These are phyloP conservation scores for Ammodramus savannarum DNA, from an alignment of 2,113 vertebrate species.

Conservation along the genomic window DNA sequence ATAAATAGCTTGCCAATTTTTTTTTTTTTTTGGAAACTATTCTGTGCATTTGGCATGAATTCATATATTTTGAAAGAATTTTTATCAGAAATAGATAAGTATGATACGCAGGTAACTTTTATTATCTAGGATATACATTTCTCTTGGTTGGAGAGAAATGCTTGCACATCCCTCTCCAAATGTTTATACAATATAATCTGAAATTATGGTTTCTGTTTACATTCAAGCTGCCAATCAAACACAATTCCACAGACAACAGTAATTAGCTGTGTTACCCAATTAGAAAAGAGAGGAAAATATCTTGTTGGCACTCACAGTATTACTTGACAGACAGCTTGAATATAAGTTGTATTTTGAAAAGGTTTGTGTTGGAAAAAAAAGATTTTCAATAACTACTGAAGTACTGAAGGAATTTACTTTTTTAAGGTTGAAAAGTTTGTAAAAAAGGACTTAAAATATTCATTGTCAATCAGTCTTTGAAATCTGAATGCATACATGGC, in stretches of 20 bases:
- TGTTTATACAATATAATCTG: conserved; percentile 52
- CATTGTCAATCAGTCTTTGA: neutral
- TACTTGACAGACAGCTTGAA: conserved; percentile 71
- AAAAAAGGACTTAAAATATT: neutral
- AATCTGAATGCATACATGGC: neutral
- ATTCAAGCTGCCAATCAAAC: conserved; percentile 59
- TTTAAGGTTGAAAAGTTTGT: neutral
- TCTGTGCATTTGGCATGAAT: conserved; percentile 23
- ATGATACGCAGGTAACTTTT: conserved; percentile 48
- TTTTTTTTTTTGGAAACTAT: conserved; percentile 12
- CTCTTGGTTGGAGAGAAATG: neutral
- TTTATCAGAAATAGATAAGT: neutral
- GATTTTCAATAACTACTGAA: conserved; percentile 25
- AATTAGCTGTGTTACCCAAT: conserved; percentile 72
- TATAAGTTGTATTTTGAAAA: conserved; percentile 54
- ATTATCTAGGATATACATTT: conserved; percentile 29
- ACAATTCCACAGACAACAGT: conserved; percentile 57
- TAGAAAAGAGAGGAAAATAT: conserved; percentile 69
- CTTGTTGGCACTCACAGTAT: conserved; percentile 64
- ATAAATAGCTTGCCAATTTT: conserved; percentile 36
- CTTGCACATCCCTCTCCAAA: conserved; percentile 31
- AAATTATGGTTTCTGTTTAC: conserved; percentile 54
- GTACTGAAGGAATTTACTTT: neutral
- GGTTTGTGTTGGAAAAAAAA: conserved; percentile 12
- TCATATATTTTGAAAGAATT: neutral